Conservation (phyloP, 2,113 vertebrate genomes). For the Neodontobutis hainanensis region DNA sequence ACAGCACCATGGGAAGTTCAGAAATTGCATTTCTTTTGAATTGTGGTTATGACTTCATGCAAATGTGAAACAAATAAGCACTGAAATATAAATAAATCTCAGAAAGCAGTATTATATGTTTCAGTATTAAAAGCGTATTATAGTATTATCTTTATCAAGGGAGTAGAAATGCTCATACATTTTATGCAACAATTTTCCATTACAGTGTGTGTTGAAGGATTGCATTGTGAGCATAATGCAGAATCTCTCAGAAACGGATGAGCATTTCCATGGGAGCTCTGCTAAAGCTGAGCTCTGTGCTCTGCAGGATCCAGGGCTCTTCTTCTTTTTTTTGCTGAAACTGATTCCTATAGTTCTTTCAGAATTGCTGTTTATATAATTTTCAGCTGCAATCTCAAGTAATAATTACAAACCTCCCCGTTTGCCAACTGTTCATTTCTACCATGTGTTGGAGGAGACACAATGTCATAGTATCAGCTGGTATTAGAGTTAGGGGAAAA, state of each 20-base stretch:
- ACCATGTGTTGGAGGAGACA: constrained; percentile 9
- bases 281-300: constrained; percentile 27
- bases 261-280: constrained; percentile 13
- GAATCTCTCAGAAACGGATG: constrained; percentile 13
- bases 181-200: background rate
- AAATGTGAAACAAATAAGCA: too few species aligned
- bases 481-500: constrained; percentile 1
- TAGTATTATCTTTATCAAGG: background rate
- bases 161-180: background rate
- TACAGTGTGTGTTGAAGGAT: constrained; percentile 7
- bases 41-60: too few species aligned
- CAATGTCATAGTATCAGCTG: constrained; percentile 24
- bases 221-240: constrained; percentile 12
- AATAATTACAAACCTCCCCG: background rate
- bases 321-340: constrained; percentile 3
- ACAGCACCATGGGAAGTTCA: too few species aligned
- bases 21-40: too few species aligned
- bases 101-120: too few species aligned
- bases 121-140: too few species aligned
- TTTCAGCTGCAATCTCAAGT: background rate
- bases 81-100: too few species aligned
- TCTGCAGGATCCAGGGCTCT: constrained; percentile 29
- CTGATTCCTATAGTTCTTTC: constrained; percentile 9
- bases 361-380: background rate
- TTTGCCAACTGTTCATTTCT: background rate